Evolutionary conservation across 2,888 invertebrate species (phyloP).

Genomic region (Drosophila quinaria): DNA sequence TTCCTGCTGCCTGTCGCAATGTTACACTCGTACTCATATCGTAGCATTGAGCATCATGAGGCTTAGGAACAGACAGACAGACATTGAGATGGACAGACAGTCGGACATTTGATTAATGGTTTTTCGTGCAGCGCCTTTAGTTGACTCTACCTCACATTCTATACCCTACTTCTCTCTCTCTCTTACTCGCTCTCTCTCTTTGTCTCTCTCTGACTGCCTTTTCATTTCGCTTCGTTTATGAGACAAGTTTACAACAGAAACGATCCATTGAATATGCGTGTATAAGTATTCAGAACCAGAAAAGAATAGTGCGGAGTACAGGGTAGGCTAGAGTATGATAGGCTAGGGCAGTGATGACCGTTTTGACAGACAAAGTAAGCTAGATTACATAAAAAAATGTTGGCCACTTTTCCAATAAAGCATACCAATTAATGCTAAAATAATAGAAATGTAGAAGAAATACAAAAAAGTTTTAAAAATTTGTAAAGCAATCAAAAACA

Average conservation of each 20-base stretch:
- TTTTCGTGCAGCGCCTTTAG: conserved; percentile 51
- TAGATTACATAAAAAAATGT: neutral
- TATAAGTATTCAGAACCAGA: conserved; percentile 33
- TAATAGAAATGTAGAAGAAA: too few species aligned
- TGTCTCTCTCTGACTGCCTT: conserved; percentile 1
- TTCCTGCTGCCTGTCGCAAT: conserved; percentile 53
- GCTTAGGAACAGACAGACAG: conserved; percentile 6
- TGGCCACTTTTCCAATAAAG: too few species aligned
- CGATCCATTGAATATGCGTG: conserved; percentile 65
- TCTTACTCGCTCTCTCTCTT: neutral
- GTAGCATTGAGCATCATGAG: conserved; percentile 19
- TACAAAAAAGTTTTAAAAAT: too few species aligned
- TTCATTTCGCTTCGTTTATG: conserved; percentile 53
- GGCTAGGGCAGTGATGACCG: neutral
- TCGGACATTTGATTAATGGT: conserved; percentile 75
- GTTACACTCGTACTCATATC: conserved; percentile 7
- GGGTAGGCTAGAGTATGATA: neutral
- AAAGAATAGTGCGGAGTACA: neutral
- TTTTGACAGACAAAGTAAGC: neutral
- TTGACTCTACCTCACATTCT: neutral
- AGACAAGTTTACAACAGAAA: conserved; percentile 65
- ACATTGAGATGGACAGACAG: conserved; percentile 25
- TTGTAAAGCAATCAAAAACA: too few species aligned
- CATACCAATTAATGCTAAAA: too few species aligned
- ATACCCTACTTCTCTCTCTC: neutral